Conservation (phyloP, 1,140 invertebrate genomes). For the Cherax destructor region DNA sequence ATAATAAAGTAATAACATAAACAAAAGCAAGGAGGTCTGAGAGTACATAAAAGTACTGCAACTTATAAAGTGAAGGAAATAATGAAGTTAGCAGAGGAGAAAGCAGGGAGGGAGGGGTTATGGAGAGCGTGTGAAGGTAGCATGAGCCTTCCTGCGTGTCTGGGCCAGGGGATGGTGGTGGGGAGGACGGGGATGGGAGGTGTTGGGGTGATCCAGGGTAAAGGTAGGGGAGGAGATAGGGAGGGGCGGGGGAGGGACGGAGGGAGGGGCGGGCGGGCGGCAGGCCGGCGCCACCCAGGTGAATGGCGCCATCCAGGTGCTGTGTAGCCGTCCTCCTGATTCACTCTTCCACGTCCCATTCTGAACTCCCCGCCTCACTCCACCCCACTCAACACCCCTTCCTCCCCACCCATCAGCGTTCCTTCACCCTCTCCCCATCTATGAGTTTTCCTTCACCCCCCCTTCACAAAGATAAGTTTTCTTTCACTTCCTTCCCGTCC, state of each 20-base stretch:
- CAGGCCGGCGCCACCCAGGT: not conserved
- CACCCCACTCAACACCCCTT: not conserved
- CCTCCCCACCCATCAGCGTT: not conserved
- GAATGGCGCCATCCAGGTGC: not conserved
- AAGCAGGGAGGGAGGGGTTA: not conserved
- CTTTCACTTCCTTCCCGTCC: not conserved
- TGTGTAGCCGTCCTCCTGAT: not conserved
- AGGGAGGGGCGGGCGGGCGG: not conserved
- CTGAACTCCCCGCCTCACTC: not conserved
- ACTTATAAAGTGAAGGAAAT: not conserved
- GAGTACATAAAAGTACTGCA: no score
- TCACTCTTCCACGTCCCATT: not conserved
- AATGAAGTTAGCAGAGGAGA: not conserved
- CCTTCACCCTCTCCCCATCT: no score
- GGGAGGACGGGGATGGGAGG: no score
- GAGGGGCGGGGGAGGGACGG: no score
- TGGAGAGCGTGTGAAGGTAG: not conserved
- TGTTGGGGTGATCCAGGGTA: not conserved
- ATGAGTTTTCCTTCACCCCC: not conserved
- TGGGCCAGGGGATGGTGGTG: not conserved
- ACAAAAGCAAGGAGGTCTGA: no score
- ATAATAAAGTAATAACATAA: no score
- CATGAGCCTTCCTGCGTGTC: not conserved
- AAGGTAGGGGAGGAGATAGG: no score
- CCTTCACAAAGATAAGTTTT: not conserved